Percentiles rank a stretch among this genome's conserved stretches.
Conservation (phyloP, 2,888 invertebrate genomes). For the Cistogaster globosa region DNA sequence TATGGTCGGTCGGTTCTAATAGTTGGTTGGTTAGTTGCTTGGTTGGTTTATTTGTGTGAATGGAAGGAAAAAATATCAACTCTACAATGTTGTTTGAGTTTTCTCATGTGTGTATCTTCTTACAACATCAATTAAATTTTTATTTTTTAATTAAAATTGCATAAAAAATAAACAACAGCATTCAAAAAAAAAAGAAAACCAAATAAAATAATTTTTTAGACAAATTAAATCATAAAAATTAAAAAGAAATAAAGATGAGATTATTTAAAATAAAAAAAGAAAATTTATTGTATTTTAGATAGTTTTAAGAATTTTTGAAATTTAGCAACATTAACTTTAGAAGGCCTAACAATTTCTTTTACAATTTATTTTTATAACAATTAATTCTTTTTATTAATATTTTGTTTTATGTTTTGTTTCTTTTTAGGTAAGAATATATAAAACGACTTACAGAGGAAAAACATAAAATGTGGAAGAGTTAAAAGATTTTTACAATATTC, state of each 20-base stretch:
- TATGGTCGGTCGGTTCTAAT: slow-evolving; percentile 45
- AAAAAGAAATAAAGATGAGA: neutral
- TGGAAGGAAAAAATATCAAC: neutral
- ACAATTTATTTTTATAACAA: too few relatives aligned
- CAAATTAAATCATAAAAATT: neutral
- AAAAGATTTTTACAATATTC: too few relatives aligned
- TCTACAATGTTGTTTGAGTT: neutral
- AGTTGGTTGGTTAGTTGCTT: slow-evolving; percentile 11
- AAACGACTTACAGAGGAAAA: too few relatives aligned
- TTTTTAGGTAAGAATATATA: too few relatives aligned
- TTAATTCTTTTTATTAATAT: too few relatives aligned
- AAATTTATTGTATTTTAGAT: neutral
- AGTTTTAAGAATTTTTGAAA: too few relatives aligned
- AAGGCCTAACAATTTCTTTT: too few relatives aligned
- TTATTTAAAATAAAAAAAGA: neutral
- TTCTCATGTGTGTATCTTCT: slow-evolving; percentile 1
- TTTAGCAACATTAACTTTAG: too few relatives aligned
- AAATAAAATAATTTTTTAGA: slow-evolving; percentile 14
- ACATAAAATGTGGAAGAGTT: too few relatives aligned
- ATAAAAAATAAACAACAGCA: slow-evolving; percentile 42
- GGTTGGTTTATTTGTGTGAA: slow-evolving; percentile 13
- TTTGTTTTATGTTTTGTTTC: too few relatives aligned
- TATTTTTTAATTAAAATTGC: slow-evolving; percentile 56
- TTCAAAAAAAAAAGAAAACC: slow-evolving; percentile 5
- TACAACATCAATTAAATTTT: slow-evolving; percentile 47